phyloP scores from a whole-genome alignment of 2,888 invertebrate species.

The Synergus itoensis region DNA sequence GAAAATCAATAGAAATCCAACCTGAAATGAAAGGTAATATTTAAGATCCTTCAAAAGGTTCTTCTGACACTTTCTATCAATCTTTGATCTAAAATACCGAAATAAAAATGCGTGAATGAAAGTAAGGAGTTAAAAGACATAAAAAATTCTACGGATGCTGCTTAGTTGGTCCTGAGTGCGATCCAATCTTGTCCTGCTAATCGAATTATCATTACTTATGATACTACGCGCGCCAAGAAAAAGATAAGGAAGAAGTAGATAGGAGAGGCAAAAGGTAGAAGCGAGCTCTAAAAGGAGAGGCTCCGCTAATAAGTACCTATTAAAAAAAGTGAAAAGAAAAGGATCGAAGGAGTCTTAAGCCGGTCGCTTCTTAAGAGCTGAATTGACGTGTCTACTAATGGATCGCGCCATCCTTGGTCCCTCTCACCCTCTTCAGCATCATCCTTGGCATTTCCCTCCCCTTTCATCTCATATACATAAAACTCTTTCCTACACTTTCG shows the following conservation, averaged over 20 bases:
- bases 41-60: too few relatives aligned
- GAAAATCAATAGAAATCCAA: not conserved
- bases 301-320: constrained; percentile 59
- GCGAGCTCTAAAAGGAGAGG: constrained; percentile 51
- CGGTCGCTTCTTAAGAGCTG: constrained; percentile 74
- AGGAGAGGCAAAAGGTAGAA: constrained; percentile 47
- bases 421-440: constrained; percentile 51
- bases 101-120: not conserved
- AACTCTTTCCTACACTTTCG: constrained; percentile 50
- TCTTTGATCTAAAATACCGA: not conserved
- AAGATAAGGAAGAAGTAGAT: constrained; percentile 32
- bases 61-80: not conserved
- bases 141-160: constrained; percentile 45
- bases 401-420: constrained; percentile 71
- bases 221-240: constrained; percentile 60
- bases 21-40: not conserved
- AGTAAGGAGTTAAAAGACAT: not conserved
- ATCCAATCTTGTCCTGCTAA: constrained; percentile 70
- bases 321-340: constrained; percentile 46
- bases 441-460: constrained; percentile 46
- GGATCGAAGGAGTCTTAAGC: constrained; percentile 70
- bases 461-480: constrained; percentile 38
- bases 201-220: constrained; percentile 76
- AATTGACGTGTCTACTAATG: constrained; percentile 77
- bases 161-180: constrained; percentile 55